Conservation (phyloP, 2,888 invertebrate species). For the Tillus elongatus region DNA sequence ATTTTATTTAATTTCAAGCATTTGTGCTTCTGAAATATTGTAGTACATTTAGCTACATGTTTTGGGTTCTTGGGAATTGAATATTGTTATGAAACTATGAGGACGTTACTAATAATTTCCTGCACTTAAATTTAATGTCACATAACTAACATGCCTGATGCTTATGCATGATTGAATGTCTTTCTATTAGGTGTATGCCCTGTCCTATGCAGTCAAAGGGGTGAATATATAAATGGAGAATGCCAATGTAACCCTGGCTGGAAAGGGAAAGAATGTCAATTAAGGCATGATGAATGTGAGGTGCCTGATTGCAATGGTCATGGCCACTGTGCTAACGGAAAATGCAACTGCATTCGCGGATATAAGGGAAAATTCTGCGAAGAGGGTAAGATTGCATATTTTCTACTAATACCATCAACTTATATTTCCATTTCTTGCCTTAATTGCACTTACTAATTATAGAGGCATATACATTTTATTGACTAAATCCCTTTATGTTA, state of each 20-base stretch:
- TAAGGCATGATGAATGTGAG: conserved; percentile 93
- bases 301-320: conserved; percentile 93
- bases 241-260: conserved; percentile 97
- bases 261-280: conserved; percentile 96
- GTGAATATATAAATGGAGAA: conserved; percentile 92
- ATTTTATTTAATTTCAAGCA: too few relatives aligned
- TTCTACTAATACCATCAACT: too few relatives aligned
- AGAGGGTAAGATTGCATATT: conserved; percentile 58
- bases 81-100: too few relatives aligned
- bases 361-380: conserved; percentile 93
- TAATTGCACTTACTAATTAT: too few relatives aligned
- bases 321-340: conserved; percentile 91
- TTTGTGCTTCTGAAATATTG: too few relatives aligned
- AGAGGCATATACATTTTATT: too few relatives aligned
- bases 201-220: conserved; percentile 91
- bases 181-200: conserved; percentile 76
- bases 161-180: conserved; percentile 25
- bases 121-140: too few relatives aligned
- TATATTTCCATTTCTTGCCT: too few relatives aligned
- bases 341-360: conserved; percentile 87
- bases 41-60: too few relatives aligned
- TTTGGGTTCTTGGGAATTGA: too few relatives aligned
- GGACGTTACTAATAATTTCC: too few relatives aligned
- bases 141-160: conserved; percentile 17
- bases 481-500: too few relatives aligned